Evolutionary conservation across 1,140 invertebrate species (phyloP).

Genomic region (Antheraea mylitta): DNA sequence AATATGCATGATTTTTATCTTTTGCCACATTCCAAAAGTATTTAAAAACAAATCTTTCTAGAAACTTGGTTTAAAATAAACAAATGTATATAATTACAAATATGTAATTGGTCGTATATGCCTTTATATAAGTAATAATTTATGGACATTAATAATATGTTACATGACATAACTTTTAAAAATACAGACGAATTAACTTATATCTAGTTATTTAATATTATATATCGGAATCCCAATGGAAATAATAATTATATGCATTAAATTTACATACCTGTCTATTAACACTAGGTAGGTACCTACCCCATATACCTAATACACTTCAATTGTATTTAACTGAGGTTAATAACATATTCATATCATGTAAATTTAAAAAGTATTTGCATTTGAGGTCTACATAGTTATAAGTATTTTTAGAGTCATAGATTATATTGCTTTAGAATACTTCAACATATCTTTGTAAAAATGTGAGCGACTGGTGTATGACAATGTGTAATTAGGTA

Average conservation of each 20-base stretch:
- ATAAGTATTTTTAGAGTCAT: conserved; percentile 74
- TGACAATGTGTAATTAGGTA: not conserved
- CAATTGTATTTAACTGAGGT: conserved; percentile 69
- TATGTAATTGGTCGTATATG: not conserved
- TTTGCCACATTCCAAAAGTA: conserved; percentile 66
- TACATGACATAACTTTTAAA: conserved; percentile 49
- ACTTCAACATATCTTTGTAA: conserved; percentile 76
- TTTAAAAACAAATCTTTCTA: conserved; percentile 1
- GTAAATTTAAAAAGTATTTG: conserved; percentile 77
- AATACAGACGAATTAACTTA: conserved; percentile 3
- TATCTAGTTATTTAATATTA: not conserved
- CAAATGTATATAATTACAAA: not conserved
- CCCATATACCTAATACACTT: conserved; percentile 40
- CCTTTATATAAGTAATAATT: not conserved
- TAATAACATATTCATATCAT: conserved; percentile 77
- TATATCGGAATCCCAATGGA: not conserved
- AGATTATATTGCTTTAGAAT: conserved; percentile 76
- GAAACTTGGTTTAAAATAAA: not conserved
- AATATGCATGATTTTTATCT: conserved; percentile 72
- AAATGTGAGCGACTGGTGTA: conserved; percentile 48
- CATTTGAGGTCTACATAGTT: conserved; percentile 77
- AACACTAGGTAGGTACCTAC: conserved; percentile 37
- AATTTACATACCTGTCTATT: not conserved
- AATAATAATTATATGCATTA: not conserved
- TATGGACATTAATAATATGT: not conserved